phyloP scores from a whole-genome alignment of 2,888 invertebrate species.

The Rotaria magnacalcarata region DNA sequence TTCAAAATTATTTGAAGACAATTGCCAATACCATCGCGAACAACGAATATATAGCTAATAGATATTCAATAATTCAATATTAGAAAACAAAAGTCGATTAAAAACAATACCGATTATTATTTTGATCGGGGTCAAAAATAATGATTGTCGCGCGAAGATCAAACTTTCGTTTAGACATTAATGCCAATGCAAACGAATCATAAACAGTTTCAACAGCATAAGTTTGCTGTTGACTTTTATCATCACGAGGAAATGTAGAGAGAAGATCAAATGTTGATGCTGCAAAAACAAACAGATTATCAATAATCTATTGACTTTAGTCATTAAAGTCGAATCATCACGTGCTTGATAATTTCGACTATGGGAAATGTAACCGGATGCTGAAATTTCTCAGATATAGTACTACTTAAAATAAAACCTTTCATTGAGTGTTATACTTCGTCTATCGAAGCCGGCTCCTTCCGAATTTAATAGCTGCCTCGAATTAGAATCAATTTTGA shows the following conservation, averaged over 20 bases:
- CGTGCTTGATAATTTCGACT: no score
- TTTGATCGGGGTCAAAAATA: not conserved
- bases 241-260: not conserved
- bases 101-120: not conserved
- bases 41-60: not conserved
- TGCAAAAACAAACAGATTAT: not conserved
- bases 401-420: no score
- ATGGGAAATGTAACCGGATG: no score
- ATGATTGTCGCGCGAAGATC: not conserved
- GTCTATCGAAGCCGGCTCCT: no score
- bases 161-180: not conserved
- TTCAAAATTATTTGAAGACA: not conserved
- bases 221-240: not conserved
- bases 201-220: not conserved
- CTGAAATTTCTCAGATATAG: no score
- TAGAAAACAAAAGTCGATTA: no score
- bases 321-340: no score
- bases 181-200: not conserved
- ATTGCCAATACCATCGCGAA: constrained; percentile 1
- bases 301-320: no score
- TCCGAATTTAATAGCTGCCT: no score
- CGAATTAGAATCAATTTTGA: no score
- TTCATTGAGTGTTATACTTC: no score
- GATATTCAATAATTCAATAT: not conserved
- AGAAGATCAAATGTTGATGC: not conserved